A percentile compares a stretch with the other conserved stretches of the same genome.
Conservation (phyloP, 2,888 invertebrate species). For the Drosophila robusta region DNA sequence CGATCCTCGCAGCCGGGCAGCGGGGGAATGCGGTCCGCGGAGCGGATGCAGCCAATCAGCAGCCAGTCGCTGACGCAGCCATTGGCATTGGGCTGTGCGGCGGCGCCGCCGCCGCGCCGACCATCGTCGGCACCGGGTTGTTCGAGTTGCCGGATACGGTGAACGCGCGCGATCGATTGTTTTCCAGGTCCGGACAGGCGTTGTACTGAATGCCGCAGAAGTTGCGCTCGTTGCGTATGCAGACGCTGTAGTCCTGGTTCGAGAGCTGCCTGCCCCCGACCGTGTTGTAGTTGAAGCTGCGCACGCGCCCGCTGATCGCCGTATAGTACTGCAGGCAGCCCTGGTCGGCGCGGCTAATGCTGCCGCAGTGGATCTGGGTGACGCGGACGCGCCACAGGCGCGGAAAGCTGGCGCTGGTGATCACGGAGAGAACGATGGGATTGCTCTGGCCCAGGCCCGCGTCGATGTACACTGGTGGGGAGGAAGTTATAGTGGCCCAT, state of each 20-base stretch:
- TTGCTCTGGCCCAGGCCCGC: slow-evolving; percentile 89
- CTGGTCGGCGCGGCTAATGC: slow-evolving; percentile 87
- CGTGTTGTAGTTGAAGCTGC: slow-evolving; percentile 94
- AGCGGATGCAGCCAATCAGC: slow-evolving; percentile 90
- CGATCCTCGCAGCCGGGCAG: slow-evolving; percentile 91
- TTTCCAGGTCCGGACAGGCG: slow-evolving; percentile 90
- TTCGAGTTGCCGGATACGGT: slow-evolving; percentile 92
- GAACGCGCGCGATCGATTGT: slow-evolving; percentile 90
- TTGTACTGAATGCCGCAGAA: slow-evolving; percentile 95
- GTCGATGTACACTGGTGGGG: slow-evolving; percentile 91
- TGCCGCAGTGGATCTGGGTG: slow-evolving; percentile 92
- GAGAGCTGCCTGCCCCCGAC: slow-evolving; percentile 91
- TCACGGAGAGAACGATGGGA: slow-evolving; percentile 92
- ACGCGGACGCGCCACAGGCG: slow-evolving; percentile 93
- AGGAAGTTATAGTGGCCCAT: background rate
- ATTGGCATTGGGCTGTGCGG: slow-evolving; percentile 85
- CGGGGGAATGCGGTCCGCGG: slow-evolving; percentile 85
- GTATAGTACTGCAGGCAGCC: slow-evolving; percentile 85
- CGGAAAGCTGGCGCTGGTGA: slow-evolving; percentile 91
- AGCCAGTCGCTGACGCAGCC: slow-evolving; percentile 92
- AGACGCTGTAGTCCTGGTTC: slow-evolving; percentile 95
- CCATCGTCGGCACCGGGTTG: slow-evolving; percentile 89
- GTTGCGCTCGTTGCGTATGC: slow-evolving; percentile 93
- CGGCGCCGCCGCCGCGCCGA: slow-evolving; percentile 87
- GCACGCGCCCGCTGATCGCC: slow-evolving; percentile 92